Conservation (phyloP, 2,888 invertebrate genomes). For the Torymus auratus region DNA sequence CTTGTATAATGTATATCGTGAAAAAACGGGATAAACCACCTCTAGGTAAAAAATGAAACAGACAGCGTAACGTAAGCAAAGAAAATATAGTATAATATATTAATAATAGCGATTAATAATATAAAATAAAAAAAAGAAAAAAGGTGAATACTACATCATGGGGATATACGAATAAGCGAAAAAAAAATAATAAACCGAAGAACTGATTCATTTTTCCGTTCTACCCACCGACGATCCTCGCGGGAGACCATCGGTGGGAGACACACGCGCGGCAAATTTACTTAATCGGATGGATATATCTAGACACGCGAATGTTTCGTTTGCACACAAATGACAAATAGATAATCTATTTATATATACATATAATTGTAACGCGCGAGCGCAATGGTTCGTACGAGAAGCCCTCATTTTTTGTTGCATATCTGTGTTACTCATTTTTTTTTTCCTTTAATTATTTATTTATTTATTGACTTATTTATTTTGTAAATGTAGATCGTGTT, state of each 20-base stretch:
- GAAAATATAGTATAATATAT: conserved; percentile 68
- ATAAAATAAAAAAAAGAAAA: conserved; percentile 48
- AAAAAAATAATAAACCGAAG: conserved; percentile 9
- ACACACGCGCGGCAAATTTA: conserved; percentile 57
- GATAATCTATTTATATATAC: conserved; percentile 72
- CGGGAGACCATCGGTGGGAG: not conserved
- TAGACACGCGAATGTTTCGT: conserved; percentile 33
- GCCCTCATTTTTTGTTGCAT: conserved; percentile 18
- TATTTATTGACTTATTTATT: conserved; percentile 4
- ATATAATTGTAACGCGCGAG: conserved; percentile 41
- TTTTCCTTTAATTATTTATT: not conserved
- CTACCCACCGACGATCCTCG: conserved; percentile 22
- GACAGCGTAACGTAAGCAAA: conserved; percentile 62
- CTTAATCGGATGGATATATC: conserved; percentile 48
- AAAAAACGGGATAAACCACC: conserved; percentile 58
- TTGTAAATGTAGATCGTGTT: not conserved
- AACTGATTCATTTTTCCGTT: conserved; percentile 44
- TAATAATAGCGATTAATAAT: conserved; percentile 66
- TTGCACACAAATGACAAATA: conserved; percentile 59
- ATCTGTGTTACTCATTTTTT: not conserved
- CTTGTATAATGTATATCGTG: conserved; percentile 62
- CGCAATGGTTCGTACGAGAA: conserved; percentile 26
- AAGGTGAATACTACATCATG: conserved; percentile 38
- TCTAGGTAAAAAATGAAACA: conserved; percentile 59
- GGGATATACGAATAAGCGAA: conserved; percentile 11